Base-by-base conservation (phyloP, 2,113 vertebrate genomes). In the Calidris pygmaea region DNA sequence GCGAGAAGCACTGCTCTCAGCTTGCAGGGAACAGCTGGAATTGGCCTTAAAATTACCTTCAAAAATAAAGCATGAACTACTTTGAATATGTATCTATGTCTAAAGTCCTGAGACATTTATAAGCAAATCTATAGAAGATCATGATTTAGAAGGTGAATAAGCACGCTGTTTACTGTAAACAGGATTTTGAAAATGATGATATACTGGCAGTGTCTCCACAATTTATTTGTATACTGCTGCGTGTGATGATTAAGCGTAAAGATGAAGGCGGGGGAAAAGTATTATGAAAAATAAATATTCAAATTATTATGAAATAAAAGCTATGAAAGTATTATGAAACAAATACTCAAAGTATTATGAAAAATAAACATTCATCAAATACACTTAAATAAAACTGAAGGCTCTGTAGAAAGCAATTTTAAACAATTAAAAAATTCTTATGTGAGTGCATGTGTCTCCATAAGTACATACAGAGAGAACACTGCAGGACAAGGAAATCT, bases 401-500 rank as follows among this genome's bases (percentile, higher is more conserved):
- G 7, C 16, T 68, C 6, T 45, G 17, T 30, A 82, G 66, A 70
- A 89, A 81, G n/a, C 48, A 45, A 45, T 7, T 67, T 29, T 14
- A 77, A 72, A 13, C 2, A 52, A 14, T 22, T 70, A 11, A 3
- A 19, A 66, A 62, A 62, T 55, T 18, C 11, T 15, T 68, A 2
- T 7, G 6, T 12, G 9, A 6, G 8, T 27, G 20, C 9, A 2
- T 43, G 2, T 34, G 14, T 82, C 35, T 66, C 15, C 2, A 0
- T 16, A 22, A 3, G 11, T 16, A 30, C 6, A 20, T 11, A 21
- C 4, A 39, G 7, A 73, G 7, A 77, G 74, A 37, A 53, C 21
- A 50, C 9, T 18, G 41, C 43, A 59, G 52, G 66, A 43, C 26
- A 39, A 55, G 47, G 19, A 89, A 70, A 80, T 65, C 1, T 1